These are phyloP conservation scores for Tolmerus cingulatus DNA, from an alignment of 2,888 invertebrate species.

Conservation along the genomic window DNA sequence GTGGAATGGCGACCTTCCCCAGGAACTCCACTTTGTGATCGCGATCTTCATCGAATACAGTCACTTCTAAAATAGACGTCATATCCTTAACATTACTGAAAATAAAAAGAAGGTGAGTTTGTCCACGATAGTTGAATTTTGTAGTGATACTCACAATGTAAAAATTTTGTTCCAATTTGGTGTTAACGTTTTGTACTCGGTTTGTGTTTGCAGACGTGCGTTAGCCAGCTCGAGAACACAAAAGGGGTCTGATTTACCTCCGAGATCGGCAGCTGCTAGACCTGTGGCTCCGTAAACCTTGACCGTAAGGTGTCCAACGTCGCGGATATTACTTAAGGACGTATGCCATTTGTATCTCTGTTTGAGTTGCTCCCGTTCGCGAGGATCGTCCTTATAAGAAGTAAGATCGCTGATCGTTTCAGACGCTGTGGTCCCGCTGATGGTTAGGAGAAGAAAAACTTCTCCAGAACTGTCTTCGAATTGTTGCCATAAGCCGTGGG, in stretches of 20 bases:
- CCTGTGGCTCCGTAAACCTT: conserved; percentile 90
- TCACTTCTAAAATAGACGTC: conserved; percentile 91
- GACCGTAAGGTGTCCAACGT: conserved; percentile 93
- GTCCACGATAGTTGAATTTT: neutral
- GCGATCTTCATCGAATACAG: conserved; percentile 97
- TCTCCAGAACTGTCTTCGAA: conserved; percentile 88
- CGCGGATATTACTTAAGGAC: conserved; percentile 77
- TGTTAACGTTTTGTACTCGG: conserved; percentile 95
- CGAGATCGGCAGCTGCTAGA: conserved; percentile 92
- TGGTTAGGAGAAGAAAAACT: conserved; percentile 88
- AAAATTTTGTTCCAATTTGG: conserved; percentile 99
- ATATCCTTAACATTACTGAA: conserved; percentile 91
- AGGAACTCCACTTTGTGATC: conserved; percentile 98
- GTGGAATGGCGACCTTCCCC: conserved; percentile 89
- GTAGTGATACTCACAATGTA: conserved; percentile 80
- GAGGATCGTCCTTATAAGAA: conserved; percentile 81
- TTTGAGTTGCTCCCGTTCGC: conserved; percentile 71
- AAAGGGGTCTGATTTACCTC: conserved; percentile 98
- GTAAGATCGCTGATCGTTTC: conserved; percentile 93
- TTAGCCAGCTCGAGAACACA: conserved; percentile 96
- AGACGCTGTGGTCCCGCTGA: conserved; percentile 92
- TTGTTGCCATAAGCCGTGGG: conserved; percentile 88
- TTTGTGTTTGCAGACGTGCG: conserved; percentile 94
- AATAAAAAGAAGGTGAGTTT: neutral
- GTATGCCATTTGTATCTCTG: conserved; percentile 68